Percentiles rank a stretch among this genome's conserved stretches.
Conservation (phyloP, 2,113 vertebrate species). For the Pedetes capensis region DNA sequence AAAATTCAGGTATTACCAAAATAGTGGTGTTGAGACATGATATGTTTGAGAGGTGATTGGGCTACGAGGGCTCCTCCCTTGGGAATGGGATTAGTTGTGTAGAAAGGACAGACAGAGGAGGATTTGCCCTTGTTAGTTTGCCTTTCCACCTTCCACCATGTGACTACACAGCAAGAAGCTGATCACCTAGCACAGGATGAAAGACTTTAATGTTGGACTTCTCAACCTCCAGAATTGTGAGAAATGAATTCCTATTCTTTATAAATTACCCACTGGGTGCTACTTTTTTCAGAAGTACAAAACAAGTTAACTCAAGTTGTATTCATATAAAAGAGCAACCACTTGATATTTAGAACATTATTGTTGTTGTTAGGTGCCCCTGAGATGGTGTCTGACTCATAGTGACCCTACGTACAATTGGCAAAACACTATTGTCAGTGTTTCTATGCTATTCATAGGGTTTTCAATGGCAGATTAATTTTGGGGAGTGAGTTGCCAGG, state of each 20-base stretch:
- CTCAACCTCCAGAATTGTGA: not conserved
- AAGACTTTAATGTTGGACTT: not conserved
- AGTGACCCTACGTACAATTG: too few relatives aligned
- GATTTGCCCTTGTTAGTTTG: not conserved
- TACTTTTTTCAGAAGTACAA: not conserved
- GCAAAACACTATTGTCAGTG: too few relatives aligned
- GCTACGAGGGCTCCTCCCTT: not conserved
- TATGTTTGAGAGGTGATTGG: fast-evolving
- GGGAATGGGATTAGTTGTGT: not conserved
- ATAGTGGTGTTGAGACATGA: not conserved
- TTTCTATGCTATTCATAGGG: too few relatives aligned
- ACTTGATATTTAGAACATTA: not conserved
- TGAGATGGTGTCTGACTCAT: too few relatives aligned
- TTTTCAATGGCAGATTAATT: too few relatives aligned
- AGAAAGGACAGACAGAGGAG: too few relatives aligned
- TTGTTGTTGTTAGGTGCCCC: too few relatives aligned
- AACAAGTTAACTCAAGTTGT: not conserved
- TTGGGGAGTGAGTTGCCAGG: too few relatives aligned
- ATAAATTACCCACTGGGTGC: not conserved
- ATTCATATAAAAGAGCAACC: not conserved
- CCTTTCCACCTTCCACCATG: not conserved
- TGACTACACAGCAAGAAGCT: not conserved
- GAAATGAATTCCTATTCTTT: not conserved
- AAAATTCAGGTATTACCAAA: not conserved
- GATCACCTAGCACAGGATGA: not conserved